Evolutionary conservation across 2,888 invertebrate species (phyloP).

Genomic region (Mesodorylaimus sp.): DNA sequence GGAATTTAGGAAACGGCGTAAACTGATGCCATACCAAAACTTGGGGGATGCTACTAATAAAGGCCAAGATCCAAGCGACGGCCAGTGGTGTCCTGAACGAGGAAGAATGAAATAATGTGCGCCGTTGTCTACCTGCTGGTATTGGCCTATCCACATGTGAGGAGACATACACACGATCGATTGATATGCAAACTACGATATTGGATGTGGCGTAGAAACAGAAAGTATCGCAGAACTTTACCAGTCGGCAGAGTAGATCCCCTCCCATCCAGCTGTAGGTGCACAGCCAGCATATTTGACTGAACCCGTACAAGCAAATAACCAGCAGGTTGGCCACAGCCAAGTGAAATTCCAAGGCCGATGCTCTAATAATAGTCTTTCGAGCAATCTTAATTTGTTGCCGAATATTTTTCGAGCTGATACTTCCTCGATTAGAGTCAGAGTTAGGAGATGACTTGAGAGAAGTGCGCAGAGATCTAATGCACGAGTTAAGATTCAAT

Average conservation of each 20-base stretch:
- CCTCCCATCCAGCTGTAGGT: not conserved
- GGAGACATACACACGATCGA: not conserved
- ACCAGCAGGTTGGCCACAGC: not conserved
- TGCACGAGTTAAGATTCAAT: too few relatives aligned
- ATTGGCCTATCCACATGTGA: too few relatives aligned
- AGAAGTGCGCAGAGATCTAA: too few relatives aligned
- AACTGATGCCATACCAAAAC: not conserved
- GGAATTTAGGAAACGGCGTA: not conserved
- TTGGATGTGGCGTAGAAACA: constrained; percentile 3
- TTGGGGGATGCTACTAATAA: not conserved
- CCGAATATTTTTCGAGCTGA: too few relatives aligned
- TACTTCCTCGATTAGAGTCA: too few relatives aligned
- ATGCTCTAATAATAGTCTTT: too few relatives aligned
- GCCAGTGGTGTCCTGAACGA: not conserved
- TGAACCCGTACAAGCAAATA: not conserved
- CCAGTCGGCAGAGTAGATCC: not conserved
- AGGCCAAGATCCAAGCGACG: not conserved
- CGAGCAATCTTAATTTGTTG: too few relatives aligned
- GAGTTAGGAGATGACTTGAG: too few relatives aligned
- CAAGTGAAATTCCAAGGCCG: not conserved
- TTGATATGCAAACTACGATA: constrained; percentile 3
- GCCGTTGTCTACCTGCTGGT: too few relatives aligned
- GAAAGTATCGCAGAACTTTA: constrained; percentile 3
- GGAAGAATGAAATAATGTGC: not conserved
- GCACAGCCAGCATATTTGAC: not conserved